phyloP scores from a whole-genome alignment of 1,140 invertebrate genomes.

The Drosophila pachea region DNA sequence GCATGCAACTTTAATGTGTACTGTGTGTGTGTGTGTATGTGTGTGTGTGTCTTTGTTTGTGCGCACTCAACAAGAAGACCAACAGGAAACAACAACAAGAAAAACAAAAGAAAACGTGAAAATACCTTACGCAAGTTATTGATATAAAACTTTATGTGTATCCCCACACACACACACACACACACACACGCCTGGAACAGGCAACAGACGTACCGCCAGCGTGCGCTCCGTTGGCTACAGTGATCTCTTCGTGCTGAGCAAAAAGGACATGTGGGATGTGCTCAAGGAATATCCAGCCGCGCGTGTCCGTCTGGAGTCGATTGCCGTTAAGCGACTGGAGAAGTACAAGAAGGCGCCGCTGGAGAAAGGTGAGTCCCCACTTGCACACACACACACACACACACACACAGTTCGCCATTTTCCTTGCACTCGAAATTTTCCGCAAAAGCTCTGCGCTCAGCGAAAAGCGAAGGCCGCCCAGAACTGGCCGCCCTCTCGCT shows the following conservation, averaged over 20 bases:
- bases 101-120: slow-evolving; percentile 21
- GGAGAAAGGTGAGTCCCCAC: slow-evolving; percentile 87
- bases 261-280: slow-evolving; percentile 99
- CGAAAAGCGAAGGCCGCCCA: no score
- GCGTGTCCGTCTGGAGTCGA: slow-evolving; percentile 96
- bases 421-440: no score
- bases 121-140: slow-evolving; percentile 57
- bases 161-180: not conserved
- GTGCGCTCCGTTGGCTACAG: slow-evolving; percentile 98
- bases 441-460: no score
- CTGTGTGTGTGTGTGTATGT: slow-evolving; percentile 46
- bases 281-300: slow-evolving; percentile 99
- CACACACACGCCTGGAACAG: slow-evolving; percentile 79
- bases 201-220: slow-evolving; percentile 97
- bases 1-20: slow-evolving; percentile 73
- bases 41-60: slow-evolving; percentile 50
- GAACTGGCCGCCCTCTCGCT: no score
- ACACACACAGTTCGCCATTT: not conserved
- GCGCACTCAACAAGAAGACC: slow-evolving; percentile 60
- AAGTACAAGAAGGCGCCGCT: slow-evolving; percentile 96
- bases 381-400: not conserved
- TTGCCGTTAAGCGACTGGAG: slow-evolving; percentile 96
- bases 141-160: slow-evolving; percentile 62
- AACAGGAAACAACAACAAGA: slow-evolving; percentile 31
- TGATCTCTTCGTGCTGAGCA: slow-evolving; percentile 98